Percentiles rank a stretch among this genome's conserved stretches.
Evolutionary conservation across 2,113 vertebrate species (phyloP).

Genomic region (Xiphias gladius): DNA sequence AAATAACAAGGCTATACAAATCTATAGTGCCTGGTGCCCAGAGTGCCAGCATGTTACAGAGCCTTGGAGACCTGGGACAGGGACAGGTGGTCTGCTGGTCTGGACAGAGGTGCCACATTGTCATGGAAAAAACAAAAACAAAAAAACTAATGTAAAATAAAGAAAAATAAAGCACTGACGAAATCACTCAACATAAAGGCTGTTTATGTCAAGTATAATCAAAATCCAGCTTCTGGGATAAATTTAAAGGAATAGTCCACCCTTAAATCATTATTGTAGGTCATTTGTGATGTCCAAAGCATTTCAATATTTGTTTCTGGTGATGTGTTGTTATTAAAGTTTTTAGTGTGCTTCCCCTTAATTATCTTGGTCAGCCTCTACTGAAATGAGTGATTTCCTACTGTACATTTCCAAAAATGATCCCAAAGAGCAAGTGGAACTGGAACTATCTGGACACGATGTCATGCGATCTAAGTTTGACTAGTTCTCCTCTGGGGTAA

Average conservation of each 20-base stretch:
- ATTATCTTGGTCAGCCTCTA: background rate
- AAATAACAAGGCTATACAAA: constrained; percentile 89
- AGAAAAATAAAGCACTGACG: background rate
- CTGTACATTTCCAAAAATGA: constrained; percentile 2
- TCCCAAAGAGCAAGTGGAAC: constrained; percentile 27
- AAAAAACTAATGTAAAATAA: background rate
- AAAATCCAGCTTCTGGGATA: constrained; percentile 9
- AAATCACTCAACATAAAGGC: background rate
- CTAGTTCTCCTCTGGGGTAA: constrained; percentile 18
- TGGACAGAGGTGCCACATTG: constrained; percentile 42
- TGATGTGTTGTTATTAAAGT: constrained; percentile 1
- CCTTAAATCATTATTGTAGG: constrained; percentile 3
- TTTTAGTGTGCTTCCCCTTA: constrained; percentile 3
- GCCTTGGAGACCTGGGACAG: constrained; percentile 63
- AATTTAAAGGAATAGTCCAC: constrained; percentile 11
- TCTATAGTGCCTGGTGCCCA: constrained; percentile 80
- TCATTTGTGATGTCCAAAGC: background rate
- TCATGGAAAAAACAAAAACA: background rate
- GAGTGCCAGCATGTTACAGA: constrained; percentile 72
- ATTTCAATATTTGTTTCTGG: background rate
- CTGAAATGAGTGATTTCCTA: background rate
- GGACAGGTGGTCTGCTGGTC: constrained; percentile 48
- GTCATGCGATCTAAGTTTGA: constrained; percentile 1
- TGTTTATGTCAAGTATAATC: constrained; percentile 6
- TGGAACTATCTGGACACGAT: constrained; percentile 27